Evolutionary conservation across 2,797 vertebrate species (phyloP).

Genomic region (Aythya fuligula): DNA sequence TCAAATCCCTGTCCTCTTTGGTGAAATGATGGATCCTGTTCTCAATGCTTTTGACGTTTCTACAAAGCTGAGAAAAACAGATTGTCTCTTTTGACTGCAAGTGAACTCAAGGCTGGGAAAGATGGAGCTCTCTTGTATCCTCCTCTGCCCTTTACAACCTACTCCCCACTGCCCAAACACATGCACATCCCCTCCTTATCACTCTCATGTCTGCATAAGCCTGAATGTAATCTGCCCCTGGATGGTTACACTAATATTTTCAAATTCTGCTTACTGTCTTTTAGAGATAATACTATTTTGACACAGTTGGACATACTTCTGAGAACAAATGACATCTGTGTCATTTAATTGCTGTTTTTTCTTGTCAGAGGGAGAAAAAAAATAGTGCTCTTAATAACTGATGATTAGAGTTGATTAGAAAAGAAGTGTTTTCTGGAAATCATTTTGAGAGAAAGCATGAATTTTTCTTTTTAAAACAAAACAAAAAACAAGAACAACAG

Average conservation of each 20-base stretch:
- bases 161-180: neutral
- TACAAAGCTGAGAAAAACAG: neutral
- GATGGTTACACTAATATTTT: neutral
- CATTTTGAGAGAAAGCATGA: neutral
- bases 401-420: neutral
- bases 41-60: neutral
- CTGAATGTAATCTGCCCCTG: neutral
- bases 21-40: neutral
- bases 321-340: neutral
- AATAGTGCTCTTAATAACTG: neutral
- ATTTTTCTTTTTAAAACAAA: neutral
- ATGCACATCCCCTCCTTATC: neutral
- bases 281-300: neutral
- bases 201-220: neutral
- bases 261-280: neutral
- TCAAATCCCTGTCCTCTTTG: neutral
- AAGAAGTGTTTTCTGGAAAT: constrained; percentile 16
- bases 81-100: neutral
- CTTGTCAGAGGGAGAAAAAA: neutral
- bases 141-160: neutral
- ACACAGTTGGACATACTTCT: neutral
- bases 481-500: neutral
- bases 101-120: neutral
- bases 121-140: neutral
- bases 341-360: neutral